Conservation (phyloP, 2,797 vertebrate genomes). For the Pangasius djambal region DNA sequence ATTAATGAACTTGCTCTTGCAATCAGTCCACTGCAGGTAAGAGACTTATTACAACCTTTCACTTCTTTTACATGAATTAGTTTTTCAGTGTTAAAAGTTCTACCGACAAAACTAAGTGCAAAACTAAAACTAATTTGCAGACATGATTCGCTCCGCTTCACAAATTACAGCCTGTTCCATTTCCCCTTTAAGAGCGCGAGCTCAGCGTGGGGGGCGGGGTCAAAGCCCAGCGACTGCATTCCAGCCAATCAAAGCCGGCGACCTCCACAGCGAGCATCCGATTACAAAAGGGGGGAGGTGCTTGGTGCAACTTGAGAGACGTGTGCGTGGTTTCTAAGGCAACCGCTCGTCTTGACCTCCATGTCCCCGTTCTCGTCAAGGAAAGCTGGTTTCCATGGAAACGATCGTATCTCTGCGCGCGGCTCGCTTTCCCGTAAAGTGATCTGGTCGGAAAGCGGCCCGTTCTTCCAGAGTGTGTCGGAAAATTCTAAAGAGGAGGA, state of each 20-base stretch:
- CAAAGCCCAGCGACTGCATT: conserved; percentile 58
- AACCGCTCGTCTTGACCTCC: conserved; percentile 67
- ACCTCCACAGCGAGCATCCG: conserved; percentile 53
- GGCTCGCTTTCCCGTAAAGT: conserved; percentile 66
- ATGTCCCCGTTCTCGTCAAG: conserved; percentile 59
- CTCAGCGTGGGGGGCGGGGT: conserved; percentile 57
- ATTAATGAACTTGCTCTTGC: neutral
- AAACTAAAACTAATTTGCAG: neutral
- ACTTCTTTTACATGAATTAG: neutral
- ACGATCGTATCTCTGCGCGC: conserved; percentile 61
- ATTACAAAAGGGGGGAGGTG: conserved; percentile 53
- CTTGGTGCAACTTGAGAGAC: conserved; percentile 54
- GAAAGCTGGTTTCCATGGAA: conserved; percentile 64
- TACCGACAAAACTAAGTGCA: neutral
- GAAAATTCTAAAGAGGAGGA: conserved; percentile 13
- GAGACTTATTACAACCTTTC: neutral
- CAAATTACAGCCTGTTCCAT: conserved; percentile 45
- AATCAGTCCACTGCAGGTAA: neutral
- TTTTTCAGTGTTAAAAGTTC: neutral
- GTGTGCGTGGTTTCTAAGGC: conserved; percentile 67
- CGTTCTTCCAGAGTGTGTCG: conserved; percentile 43
- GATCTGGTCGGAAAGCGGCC: conserved; percentile 59
- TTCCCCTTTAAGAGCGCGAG: conserved; percentile 65
- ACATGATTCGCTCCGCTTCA: conserved; percentile 40
- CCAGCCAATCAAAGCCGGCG: conserved; percentile 65